Percentiles rank a stretch among this genome's conserved stretches.
Evolutionary conservation across 1,140 invertebrate species (phyloP).

Genomic region (Magallana ariakensis): DNA sequence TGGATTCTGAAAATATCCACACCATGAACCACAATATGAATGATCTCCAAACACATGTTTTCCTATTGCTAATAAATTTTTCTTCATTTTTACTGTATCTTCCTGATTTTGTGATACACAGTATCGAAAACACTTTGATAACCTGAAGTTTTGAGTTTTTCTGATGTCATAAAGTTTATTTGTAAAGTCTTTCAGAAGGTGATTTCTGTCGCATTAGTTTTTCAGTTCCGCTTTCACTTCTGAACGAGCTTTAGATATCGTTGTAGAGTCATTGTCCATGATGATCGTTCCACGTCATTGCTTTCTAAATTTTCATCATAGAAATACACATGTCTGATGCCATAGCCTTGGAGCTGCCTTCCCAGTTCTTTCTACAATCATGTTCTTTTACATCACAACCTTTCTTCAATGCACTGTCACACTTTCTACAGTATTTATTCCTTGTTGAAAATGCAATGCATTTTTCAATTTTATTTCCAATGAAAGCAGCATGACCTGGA

Average conservation of each 20-base stretch:
- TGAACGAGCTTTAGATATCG: background rate
- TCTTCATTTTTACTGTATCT: background rate
- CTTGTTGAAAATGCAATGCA: background rate
- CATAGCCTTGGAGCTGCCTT: constrained; percentile 12
- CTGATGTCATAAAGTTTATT: background rate
- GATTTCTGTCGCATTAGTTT: constrained; percentile 3
- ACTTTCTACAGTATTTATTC: constrained; percentile 13
- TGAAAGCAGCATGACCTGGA: background rate
- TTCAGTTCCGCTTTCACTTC: background rate
- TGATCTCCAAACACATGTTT: constrained; percentile 4
- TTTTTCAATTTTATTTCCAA: background rate
- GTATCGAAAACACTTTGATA: constrained; percentile 28
- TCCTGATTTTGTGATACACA: constrained; percentile 17
- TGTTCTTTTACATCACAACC: background rate
- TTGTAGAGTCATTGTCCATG: background rate
- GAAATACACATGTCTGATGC: constrained; percentile 4
- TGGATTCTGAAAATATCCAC: constrained; percentile 22
- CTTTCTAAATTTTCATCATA: background rate
- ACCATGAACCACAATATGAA: constrained; percentile 26
- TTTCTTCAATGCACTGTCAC: background rate
- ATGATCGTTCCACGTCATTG: background rate
- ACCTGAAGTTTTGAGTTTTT: background rate
- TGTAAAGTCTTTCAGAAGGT: constrained; percentile 30
- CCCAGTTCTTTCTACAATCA: constrained; percentile 21
- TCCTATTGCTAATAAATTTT: background rate